phyloP scores from a whole-genome alignment of 2,797 vertebrate species.

The Aplochiton taeniatus region DNA sequence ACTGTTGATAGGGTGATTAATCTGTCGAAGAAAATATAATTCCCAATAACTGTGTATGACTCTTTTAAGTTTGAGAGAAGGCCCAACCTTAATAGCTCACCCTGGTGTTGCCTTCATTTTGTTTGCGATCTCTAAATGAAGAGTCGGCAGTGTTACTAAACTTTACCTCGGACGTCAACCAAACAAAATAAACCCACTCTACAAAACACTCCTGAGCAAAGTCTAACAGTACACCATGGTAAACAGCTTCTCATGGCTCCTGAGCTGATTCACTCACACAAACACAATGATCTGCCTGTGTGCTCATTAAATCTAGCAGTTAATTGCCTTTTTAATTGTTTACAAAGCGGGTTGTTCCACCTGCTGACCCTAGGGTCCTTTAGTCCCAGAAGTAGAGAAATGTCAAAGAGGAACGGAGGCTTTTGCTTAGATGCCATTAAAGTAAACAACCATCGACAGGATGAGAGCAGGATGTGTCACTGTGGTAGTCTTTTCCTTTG shows the following conservation, averaged over 20 bases:
- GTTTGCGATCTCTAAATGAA: not conserved
- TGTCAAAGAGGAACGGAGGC: too few species aligned
- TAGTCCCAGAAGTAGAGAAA: not conserved
- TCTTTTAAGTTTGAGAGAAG: not conserved
- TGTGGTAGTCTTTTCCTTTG: too few species aligned
- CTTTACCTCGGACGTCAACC: conserved; percentile 5
- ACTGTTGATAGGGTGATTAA: too few species aligned
- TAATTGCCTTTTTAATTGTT: conserved; percentile 6
- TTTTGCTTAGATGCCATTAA: too few species aligned
- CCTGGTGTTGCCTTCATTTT: not conserved
- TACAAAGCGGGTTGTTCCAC: not conserved
- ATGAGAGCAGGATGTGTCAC: too few species aligned
- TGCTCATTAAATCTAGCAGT: not conserved
- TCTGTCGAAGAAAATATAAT: too few species aligned
- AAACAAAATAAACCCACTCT: conserved; percentile 9
- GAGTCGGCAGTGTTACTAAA: not conserved
- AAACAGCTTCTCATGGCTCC: too few species aligned
- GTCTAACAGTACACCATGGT: not conserved
- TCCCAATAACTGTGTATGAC: too few species aligned
- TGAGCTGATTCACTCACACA: too few species aligned
- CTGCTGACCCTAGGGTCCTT: not conserved
- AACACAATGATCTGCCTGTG: not conserved
- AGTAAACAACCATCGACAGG: too few species aligned
- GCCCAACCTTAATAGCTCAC: not conserved
- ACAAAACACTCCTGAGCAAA: not conserved